phyloP scores from a whole-genome alignment of 2,888 invertebrate species.

The Noctua pronuba region DNA sequence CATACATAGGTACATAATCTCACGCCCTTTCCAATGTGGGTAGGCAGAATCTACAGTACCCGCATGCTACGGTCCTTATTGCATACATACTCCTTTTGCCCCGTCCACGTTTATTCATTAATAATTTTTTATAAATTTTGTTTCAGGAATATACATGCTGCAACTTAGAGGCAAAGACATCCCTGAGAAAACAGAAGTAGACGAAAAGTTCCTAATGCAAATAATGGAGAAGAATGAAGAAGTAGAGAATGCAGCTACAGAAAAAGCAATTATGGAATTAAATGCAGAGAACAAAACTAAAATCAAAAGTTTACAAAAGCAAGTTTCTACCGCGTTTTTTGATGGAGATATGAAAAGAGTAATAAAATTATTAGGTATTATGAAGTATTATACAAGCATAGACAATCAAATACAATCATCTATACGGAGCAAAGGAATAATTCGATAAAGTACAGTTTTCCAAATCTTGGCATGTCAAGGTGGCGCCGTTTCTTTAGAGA shows the following conservation, averaged over 20 bases:
- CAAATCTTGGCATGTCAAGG: not conserved
- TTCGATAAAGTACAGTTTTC: constrained; percentile 74
- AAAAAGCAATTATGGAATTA: constrained; percentile 90
- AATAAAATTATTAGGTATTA: constrained; percentile 92
- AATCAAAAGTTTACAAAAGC: constrained; percentile 88
- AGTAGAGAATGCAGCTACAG: constrained; percentile 92
- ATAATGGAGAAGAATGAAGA: constrained; percentile 98
- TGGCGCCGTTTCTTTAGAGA: not conserved
- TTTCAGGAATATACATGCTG: constrained; percentile 94
- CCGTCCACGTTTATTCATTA: not conserved
- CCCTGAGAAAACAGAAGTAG: constrained; percentile 92
- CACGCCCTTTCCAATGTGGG: not conserved
- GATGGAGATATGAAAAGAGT: constrained; percentile 92
- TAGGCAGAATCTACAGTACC: not conserved
- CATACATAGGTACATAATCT: not conserved
- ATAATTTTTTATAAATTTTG: not conserved
- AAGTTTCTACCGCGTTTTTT: constrained; percentile 92
- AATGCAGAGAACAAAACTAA: constrained; percentile 90
- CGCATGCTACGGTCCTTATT: not conserved
- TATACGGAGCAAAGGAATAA: constrained; percentile 91
- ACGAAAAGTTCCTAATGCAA: constrained; percentile 93
- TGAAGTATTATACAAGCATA: constrained; percentile 97
- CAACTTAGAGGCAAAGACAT: constrained; percentile 92
- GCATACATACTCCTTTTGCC: not conserved
- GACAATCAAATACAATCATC: constrained; percentile 93